These are phyloP conservation scores for Gymnobelideus leadbeateri DNA, from an alignment of 2,113 vertebrate species.

Conservation along the genomic window DNA sequence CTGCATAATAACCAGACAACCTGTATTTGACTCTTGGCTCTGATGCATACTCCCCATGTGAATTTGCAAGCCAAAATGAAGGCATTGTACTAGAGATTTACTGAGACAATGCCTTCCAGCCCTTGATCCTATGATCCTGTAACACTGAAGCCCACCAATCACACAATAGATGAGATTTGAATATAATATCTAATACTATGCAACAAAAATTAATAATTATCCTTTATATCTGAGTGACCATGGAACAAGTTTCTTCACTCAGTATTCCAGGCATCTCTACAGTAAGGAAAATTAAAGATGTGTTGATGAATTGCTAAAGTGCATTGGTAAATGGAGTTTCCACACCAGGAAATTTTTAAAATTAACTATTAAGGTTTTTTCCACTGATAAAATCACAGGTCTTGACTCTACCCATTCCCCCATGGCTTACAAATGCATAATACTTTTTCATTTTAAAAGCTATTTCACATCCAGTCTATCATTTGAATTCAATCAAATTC, in stretches of 20 bases:
- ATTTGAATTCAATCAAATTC: not conserved
- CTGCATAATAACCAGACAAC: not conserved
- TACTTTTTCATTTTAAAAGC: not conserved
- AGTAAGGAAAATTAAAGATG: not conserved
- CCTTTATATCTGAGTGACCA: not conserved
- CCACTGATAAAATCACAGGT: not conserved
- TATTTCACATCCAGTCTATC: not conserved
- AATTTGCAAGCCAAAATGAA: not conserved
- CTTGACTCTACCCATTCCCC: not conserved
- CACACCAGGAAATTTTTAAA: not conserved
- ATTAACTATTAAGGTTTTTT: not conserved
- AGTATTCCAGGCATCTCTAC: not conserved
- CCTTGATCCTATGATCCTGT: not conserved
- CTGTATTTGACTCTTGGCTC: not conserved
- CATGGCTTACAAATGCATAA: not conserved
- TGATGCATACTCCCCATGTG: not conserved
- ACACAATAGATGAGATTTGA: not conserved
- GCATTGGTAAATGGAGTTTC: not conserved
- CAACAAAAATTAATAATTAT: not conserved
- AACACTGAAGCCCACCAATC: not conserved
- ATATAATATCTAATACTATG: not conserved
- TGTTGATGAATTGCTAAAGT: not conserved
- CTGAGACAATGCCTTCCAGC: not conserved
- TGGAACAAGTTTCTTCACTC: not conserved
- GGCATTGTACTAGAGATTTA: not conserved